Base-by-base conservation (phyloP, 2,888 invertebrate genomes). In the Smittia sp. region DNA sequence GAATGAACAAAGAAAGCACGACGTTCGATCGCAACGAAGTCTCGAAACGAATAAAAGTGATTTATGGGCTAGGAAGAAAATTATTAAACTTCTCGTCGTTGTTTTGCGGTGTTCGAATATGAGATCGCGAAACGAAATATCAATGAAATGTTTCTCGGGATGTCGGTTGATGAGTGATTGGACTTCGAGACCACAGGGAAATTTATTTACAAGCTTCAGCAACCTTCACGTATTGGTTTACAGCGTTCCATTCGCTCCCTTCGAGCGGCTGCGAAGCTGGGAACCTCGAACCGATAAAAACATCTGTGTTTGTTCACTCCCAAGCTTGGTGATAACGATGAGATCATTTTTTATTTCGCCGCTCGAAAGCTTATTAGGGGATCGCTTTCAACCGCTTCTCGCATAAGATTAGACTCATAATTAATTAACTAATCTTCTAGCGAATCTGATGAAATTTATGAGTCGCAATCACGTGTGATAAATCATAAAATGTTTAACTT, bases 241-340 rank as follows among this genome's bases (percentile, higher is more conserved):
- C 46, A 46, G n/a, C 15, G 11, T 46, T 18, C 2, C 3, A 22
- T 18, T 20, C 4, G 22, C 22, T 58, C n/a, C 58, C 58, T n/a
- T 15, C n/a, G n/a, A n/a, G n/a, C n/a, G n/a, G n/a, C n/a, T n/a
- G 15, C 52, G 52, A 58, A 4, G 3, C 22, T 46, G 22, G 58
- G 58, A 58, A 58, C n/a, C n/a, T 58, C 58, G 22, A 46, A 2
- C 18, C 9, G 58, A 58, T 58, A 3, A 11, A 18, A 58, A 7
- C 58, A 58, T 58, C 58, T 58, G 58, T 58, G 58, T 58, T 22
- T 58, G 58, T 58, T 58, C 58, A 22, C 58, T 58, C 58, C 18
- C 58, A 58, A 18, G 2, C 9, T 58, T 11, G 58, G 22, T 46
- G 46, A 46, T 46, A 58, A 58, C 15, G 15, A 46, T 58, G 18